Evolutionary conservation across 1,140 invertebrate species (phyloP).

Genomic region (Camponotus vicinus): DNA sequence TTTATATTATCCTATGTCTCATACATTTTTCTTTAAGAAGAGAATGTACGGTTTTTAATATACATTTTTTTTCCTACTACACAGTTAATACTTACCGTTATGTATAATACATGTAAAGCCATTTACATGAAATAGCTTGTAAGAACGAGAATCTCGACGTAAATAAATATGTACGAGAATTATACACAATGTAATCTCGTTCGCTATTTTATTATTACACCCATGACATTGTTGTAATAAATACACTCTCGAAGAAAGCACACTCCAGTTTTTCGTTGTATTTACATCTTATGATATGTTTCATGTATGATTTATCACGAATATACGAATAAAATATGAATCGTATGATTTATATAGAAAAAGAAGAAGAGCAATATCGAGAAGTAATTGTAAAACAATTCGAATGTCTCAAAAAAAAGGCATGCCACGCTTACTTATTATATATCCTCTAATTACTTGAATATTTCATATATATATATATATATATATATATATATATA

Average conservation of each 20-base stretch:
- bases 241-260: constrained; percentile 49
- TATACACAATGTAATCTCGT: constrained; percentile 48
- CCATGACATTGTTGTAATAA: constrained; percentile 63
- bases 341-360: constrained; percentile 15
- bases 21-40: constrained; percentile 10
- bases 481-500: constrained; percentile 5
- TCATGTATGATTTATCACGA: background rate
- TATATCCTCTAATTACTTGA: constrained; percentile 35
- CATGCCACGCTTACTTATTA: constrained; percentile 21
- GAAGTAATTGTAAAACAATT: constrained; percentile 5
- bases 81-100: constrained; percentile 22
- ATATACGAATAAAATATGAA: background rate
- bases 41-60: constrained; percentile 15
- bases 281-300: constrained; percentile 62
- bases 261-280: constrained; percentile 63
- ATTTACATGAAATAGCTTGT: constrained; percentile 26
- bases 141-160: background rate
- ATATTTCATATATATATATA: constrained; percentile 10
- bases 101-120: constrained; percentile 41
- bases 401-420: constrained; percentile 23
- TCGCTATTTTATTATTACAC: constrained; percentile 66
- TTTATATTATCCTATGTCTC: constrained; percentile 27
- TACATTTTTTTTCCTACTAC: constrained; percentile 34
- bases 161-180: constrained; percentile 20
- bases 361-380: background rate